Percentiles rank a stretch among this genome's conserved stretches.
phyloP scores from a whole-genome alignment of 1,140 invertebrate genomes.

The Adelges cooleyi region DNA sequence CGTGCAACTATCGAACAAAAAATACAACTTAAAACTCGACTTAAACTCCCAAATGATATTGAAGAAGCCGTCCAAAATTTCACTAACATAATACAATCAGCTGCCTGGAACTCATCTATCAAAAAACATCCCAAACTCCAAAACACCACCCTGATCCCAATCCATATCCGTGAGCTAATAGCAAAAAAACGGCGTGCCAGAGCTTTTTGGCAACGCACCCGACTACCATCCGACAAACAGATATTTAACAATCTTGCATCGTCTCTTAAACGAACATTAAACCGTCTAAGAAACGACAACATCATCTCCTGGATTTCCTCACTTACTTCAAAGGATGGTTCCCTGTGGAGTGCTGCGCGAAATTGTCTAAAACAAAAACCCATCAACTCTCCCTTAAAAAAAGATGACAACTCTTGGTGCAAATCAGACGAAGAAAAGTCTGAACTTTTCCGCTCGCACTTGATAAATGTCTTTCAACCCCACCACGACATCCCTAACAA shows the following conservation, averaged over 20 bases:
- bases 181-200: not conserved
- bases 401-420: not conserved
- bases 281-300: not conserved
- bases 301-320: not conserved
- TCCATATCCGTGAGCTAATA: not conserved
- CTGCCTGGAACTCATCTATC: not conserved
- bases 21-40: not conserved
- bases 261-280: not conserved
- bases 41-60: slow-evolving; percentile 6
- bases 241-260: not conserved
- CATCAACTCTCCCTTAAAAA: not conserved
- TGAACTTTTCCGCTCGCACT: not conserved
- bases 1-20: not conserved
- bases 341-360: not conserved
- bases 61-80: slow-evolving; percentile 1
- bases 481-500: not conserved
- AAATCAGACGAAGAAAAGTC: not conserved
- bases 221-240: slow-evolving; percentile 4
- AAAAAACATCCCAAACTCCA: not conserved
- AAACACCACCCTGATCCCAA: not conserved
- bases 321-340: not conserved
- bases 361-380: not conserved
- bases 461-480: not conserved
- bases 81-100: not conserved
- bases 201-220: not conserved